Conservation (phyloP, 2,888 invertebrate genomes). For the Siphlonurus alternatus region DNA sequence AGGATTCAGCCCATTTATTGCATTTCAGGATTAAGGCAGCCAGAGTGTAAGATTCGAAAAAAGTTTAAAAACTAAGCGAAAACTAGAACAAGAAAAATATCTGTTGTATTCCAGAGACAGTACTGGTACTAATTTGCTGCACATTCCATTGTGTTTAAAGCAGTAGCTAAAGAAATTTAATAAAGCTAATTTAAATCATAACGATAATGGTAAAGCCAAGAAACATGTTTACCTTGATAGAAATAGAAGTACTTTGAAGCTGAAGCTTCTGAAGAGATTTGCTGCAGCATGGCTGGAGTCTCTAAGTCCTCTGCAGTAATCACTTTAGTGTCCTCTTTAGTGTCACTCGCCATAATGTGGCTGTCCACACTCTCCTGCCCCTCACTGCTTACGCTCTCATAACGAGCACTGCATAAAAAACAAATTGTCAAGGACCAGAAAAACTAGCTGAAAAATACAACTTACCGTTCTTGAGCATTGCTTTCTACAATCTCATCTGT, state of each 20-base stretch:
- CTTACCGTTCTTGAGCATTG: no score
- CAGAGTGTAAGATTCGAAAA: no score
- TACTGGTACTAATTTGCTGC: no score
- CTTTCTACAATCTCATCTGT: background rate
- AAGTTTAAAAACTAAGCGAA: no score
- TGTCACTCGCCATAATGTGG: background rate
- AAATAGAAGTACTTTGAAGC: conserved; percentile 51
- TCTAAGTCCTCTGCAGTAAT: conserved; percentile 25
- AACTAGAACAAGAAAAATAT: no score
- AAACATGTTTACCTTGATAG: conserved; percentile 49
- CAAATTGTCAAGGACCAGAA: background rate
- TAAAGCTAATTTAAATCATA: no score
- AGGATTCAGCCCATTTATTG: no score
- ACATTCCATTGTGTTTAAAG: background rate
- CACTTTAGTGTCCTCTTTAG: no score
- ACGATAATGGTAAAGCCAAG: no score
- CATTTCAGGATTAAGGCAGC: no score
- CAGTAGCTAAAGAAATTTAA: background rate
- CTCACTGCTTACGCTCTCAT: conserved; percentile 21
- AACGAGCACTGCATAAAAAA: conserved; percentile 13
- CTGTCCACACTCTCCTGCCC: conserved; percentile 15
- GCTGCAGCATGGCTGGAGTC: conserved; percentile 17
- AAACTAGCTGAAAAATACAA: no score
- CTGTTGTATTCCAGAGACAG: background rate
- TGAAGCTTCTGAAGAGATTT: conserved; percentile 8